Evolutionary conservation across 2,888 invertebrate species (phyloP).

Genomic region (Nomada fabriciana): DNA sequence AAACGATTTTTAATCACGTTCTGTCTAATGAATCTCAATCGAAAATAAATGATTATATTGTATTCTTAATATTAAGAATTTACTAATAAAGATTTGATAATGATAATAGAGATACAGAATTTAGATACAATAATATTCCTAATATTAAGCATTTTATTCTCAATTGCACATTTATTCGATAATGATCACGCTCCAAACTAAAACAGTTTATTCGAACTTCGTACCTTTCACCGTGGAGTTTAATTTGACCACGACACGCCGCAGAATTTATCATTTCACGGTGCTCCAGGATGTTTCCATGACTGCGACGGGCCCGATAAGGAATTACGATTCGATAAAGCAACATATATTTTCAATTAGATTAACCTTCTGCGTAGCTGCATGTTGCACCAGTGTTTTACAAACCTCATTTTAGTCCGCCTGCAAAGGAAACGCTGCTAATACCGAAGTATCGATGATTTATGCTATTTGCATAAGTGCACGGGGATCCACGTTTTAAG

Average conservation of each 20-base stretch:
- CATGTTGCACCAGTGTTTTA: slow-evolving; percentile 36
- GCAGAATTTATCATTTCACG: slow-evolving; percentile 19
- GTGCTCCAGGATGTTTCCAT: slow-evolving; percentile 22
- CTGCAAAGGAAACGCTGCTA: slow-evolving; percentile 26
- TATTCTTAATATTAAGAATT: too few species aligned
- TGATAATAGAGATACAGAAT: too few species aligned
- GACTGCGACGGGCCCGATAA: slow-evolving; percentile 34
- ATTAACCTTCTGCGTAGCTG: slow-evolving; percentile 19
- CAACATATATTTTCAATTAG: slow-evolving; percentile 49
- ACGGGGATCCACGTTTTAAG: slow-evolving; percentile 3
- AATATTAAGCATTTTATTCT: too few species aligned
- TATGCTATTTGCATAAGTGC: slow-evolving; percentile 15
- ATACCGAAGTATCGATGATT: slow-evolving; percentile 8
- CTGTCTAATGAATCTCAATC: too few species aligned
- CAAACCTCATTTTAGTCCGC: slow-evolving; percentile 21
- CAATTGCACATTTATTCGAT: too few species aligned
- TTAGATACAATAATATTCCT: too few species aligned
- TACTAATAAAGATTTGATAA: too few species aligned
- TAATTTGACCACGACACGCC: background rate
- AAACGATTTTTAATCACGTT: too few species aligned
- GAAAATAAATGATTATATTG: too few species aligned
- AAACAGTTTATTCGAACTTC: background rate
- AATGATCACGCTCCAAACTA: too few species aligned
- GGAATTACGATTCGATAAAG: slow-evolving; percentile 39
- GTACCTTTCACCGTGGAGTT: background rate